These are phyloP conservation scores for Mormyrus iriodes DNA, from an alignment of 2,113 vertebrate species.

Conservation along the genomic window DNA sequence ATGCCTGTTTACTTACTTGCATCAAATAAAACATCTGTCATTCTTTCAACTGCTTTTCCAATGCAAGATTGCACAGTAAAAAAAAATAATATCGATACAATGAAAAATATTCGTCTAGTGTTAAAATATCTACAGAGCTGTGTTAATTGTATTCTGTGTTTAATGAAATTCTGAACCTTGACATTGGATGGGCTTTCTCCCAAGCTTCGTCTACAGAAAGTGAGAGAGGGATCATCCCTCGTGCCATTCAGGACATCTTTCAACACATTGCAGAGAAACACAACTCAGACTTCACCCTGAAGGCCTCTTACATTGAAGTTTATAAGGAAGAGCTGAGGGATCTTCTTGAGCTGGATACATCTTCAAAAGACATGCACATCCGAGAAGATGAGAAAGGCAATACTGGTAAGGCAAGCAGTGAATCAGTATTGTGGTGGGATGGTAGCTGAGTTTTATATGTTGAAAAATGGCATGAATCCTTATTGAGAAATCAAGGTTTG, in stretches of 20 bases:
- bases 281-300: conserved; percentile 57
- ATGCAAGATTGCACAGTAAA: neutral
- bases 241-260: conserved; percentile 80
- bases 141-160: neutral
- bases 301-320: conserved; percentile 82
- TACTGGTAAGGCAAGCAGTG: conserved; percentile 63
- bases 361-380: conserved; percentile 73
- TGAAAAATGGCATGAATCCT: neutral
- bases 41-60: neutral
- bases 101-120: neutral
- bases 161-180: neutral
- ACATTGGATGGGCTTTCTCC: neutral
- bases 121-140: neutral
- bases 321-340: conserved; percentile 83
- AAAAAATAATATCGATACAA: neutral
- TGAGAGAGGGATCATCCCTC: conserved; percentile 79
- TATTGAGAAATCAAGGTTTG: neutral
- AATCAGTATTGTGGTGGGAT: neutral
- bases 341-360: conserved; percentile 72
- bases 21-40: neutral
- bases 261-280: conserved; percentile 61
- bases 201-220: conserved; percentile 63
- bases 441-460: neutral
- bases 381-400: conserved; percentile 84
- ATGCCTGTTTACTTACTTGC: neutral